Conservation (phyloP, 1,140 invertebrate species). For the Adelges cooleyi region DNA sequence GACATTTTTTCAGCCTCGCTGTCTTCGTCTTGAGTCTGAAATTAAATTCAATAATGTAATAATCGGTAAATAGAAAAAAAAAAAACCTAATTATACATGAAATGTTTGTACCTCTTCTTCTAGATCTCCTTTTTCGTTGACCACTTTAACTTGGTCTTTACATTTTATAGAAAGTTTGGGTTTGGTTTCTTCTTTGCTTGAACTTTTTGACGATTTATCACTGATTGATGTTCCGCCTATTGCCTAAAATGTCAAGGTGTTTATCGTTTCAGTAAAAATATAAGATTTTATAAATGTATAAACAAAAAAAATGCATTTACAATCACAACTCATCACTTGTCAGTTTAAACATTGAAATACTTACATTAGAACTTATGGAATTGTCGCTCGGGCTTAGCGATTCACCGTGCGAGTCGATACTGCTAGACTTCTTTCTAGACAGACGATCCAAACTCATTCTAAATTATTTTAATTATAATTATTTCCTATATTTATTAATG, state of each 20-base stretch:
- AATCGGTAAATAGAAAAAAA: not conserved
- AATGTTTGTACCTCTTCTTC: constrained; percentile 1
- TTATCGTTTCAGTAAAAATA: not conserved
- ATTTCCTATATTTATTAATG: not conserved
- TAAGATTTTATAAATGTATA: too few species aligned
- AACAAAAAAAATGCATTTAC: too few species aligned
- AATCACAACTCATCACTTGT: too few species aligned
- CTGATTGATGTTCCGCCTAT: not conserved
- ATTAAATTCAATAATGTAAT: constrained; percentile 9
- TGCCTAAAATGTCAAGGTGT: not conserved
- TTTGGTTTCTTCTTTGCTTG: constrained; percentile 10
- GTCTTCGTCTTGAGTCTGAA: constrained; percentile 53
- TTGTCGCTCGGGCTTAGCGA: constrained; percentile 9
- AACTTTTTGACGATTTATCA: constrained; percentile 17
- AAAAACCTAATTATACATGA: too few species aligned
- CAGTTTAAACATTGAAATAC: not conserved
- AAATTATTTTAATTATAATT: not conserved
- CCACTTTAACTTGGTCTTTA: constrained; percentile 14
- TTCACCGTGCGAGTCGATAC: constrained; percentile 8
- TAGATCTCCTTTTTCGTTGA: constrained; percentile 20
- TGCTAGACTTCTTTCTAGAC: constrained; percentile 19
- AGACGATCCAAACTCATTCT: constrained; percentile 20
- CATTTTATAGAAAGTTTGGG: constrained; percentile 13
- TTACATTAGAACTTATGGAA: constrained; percentile 20
- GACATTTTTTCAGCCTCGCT: constrained; percentile 70